These are phyloP conservation scores for Percopsis transmontana DNA, from an alignment of 2,113 vertebrate genomes.

Conservation along the genomic window DNA sequence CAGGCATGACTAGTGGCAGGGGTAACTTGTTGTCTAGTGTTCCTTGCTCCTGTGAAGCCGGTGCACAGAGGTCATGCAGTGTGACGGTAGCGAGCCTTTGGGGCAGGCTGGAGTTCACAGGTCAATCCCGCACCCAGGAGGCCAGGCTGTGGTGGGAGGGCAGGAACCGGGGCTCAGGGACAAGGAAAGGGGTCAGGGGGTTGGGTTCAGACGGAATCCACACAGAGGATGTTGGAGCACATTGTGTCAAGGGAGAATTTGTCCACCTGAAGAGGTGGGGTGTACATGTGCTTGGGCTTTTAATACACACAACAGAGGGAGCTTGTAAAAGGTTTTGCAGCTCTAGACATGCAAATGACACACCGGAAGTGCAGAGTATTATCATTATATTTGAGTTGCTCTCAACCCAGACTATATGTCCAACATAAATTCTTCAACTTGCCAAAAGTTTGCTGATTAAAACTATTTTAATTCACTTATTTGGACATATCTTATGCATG, in stretches of 20 bases:
- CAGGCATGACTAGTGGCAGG: conserved; percentile 29
- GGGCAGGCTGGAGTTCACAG: conserved; percentile 70
- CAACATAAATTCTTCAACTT: no score
- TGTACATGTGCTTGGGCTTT: not conserved
- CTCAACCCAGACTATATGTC: no score
- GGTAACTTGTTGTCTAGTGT: conserved; percentile 62
- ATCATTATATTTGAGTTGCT: no score
- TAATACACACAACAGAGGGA: not conserved
- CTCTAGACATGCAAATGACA: no score
- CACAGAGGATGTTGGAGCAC: conserved; percentile 60
- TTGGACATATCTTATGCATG: no score
- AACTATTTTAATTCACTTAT: no score
- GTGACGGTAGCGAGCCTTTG: conserved; percentile 50
- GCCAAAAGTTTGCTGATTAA: no score
- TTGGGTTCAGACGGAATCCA: conserved; percentile 72
- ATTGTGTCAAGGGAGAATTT: conserved; percentile 50
- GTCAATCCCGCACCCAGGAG: conserved; percentile 65
- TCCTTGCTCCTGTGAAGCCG: conserved; percentile 63
- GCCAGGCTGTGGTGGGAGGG: conserved; percentile 49
- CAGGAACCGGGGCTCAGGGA: conserved; percentile 54
- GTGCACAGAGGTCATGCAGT: conserved; percentile 42
- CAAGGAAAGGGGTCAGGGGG: conserved; percentile 63
- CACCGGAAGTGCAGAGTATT: no score
- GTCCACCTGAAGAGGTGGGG: conserved; percentile 18
- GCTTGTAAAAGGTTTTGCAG: no score